Base-by-base conservation (phyloP, 2,113 vertebrate species). In the Pionites leucogaster region DNA sequence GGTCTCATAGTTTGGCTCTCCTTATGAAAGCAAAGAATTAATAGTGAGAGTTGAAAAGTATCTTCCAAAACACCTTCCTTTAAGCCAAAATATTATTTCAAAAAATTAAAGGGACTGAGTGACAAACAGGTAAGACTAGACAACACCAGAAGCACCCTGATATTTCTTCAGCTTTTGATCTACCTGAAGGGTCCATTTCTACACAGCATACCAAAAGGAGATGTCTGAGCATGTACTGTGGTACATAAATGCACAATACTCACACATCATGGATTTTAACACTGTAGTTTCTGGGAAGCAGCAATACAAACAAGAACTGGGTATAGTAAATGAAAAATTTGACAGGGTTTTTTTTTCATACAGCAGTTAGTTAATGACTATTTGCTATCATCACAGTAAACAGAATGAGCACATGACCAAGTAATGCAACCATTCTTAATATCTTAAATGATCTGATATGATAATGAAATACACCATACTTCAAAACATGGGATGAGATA, bases 181-280 rank as follows among this genome's bases (percentile, higher is more conserved):
- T 44, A 50, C 53, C 25, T 33, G 13, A 64, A 90, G 6, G 50
- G 39, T 67, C 37, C 15, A 10, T 27, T 81, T 88, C 50, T 50
- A 41, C 9, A 6, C 1, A 57, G 11, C 13, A 23, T 6, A 50
- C 8, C 28, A 67, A 63, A 91, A 85, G 27, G 25, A 89, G 50
- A 85, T 10, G 15, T 44, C 11, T 44, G 55, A 12, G 31, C 8
- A 14, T 2, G 8, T 17, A 42, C 27, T 42, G 35, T n/a, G 64
- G 12, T 57, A 11, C 3, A 1, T 17, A 69, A 22, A 33, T 6
- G 7, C 16, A 5, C 0, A 0, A 55, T 19, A 28, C 16, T 39
- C 47, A 62, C 7, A 70, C 7, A 53, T 9, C 5, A 19, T 1
- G 5, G 18, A 70, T 72, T 91, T 86, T 55, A 86, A 60, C 60